Conservation (phyloP, 2,113 vertebrate species). For the Lasiurus cinereus region DNA sequence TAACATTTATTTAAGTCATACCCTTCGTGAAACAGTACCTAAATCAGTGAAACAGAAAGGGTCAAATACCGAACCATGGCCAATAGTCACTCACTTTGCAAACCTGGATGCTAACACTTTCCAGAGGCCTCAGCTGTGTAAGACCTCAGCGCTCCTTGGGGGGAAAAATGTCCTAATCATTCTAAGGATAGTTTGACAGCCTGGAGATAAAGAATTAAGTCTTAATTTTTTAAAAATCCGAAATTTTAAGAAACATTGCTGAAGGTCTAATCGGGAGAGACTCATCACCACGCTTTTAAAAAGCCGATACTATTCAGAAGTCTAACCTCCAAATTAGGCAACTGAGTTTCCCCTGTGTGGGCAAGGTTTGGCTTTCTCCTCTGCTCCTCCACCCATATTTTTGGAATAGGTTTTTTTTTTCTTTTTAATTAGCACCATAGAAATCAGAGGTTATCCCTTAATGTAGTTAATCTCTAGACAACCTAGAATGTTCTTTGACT, state of each 20-base stretch:
- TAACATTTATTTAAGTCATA: constrained; percentile 3
- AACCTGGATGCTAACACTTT: not conserved
- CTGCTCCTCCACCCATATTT: not conserved
- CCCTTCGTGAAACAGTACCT: not conserved
- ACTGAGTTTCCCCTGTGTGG: no score
- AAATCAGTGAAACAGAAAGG: not conserved
- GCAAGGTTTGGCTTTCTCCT: not conserved
- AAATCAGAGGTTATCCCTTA: not conserved
- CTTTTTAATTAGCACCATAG: not conserved
- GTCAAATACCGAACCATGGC: not conserved
- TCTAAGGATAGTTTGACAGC: not conserved
- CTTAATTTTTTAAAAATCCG: not conserved
- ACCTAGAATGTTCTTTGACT: not conserved
- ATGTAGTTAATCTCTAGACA: not conserved
- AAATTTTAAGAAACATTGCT: not conserved
- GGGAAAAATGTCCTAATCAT: not conserved
- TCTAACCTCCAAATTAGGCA: not conserved
- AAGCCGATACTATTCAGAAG: not conserved
- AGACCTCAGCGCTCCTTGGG: not conserved
- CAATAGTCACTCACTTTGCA: not conserved
- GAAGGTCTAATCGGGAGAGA: not conserved
- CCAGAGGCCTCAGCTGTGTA: not conserved
- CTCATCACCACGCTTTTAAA: not conserved
- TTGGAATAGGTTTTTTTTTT: not conserved
- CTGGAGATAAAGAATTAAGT: not conserved